Percentiles rank a stretch among this genome's conserved stretches.
phyloP scores from a whole-genome alignment of 2,797 vertebrate species.

The Phoeniculus purpureus region DNA sequence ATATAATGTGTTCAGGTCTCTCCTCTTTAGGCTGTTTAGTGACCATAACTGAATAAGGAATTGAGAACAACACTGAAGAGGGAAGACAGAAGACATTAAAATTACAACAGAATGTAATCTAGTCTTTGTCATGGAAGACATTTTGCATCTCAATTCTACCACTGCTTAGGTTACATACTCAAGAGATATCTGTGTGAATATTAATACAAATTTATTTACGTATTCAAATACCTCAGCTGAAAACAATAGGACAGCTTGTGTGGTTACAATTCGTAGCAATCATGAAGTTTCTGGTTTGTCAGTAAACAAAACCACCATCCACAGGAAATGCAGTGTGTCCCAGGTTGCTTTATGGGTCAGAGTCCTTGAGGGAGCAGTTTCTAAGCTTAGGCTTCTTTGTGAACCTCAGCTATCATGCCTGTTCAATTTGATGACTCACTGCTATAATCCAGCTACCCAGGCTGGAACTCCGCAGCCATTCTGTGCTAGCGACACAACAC shows the following conservation, averaged over 20 bases:
- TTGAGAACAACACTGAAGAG: neutral
- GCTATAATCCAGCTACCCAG: neutral
- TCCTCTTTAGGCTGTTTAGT: neutral
- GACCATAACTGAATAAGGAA: neutral
- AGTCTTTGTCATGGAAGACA: neutral
- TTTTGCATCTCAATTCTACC: neutral
- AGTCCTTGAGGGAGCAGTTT: neutral
- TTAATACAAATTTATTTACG: neutral
- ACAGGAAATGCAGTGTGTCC: neutral
- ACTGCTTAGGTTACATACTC: neutral
- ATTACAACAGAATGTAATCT: neutral
- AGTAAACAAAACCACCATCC: neutral
- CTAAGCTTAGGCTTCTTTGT: neutral
- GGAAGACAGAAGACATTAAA: neutral
- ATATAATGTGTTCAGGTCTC: neutral
- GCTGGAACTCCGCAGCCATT: conserved; percentile 22
- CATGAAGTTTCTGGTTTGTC: neutral
- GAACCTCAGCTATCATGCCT: neutral
- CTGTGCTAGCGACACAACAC: neutral
- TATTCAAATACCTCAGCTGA: neutral
- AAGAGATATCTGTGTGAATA: neutral
- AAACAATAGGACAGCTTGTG: neutral
- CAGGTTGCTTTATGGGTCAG: neutral
- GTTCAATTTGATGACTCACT: conserved; percentile 20
- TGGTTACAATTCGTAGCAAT: neutral